Evolutionary conservation across 1,140 invertebrate genomes (phyloP).

Genomic region (Aphis craccivora): DNA sequence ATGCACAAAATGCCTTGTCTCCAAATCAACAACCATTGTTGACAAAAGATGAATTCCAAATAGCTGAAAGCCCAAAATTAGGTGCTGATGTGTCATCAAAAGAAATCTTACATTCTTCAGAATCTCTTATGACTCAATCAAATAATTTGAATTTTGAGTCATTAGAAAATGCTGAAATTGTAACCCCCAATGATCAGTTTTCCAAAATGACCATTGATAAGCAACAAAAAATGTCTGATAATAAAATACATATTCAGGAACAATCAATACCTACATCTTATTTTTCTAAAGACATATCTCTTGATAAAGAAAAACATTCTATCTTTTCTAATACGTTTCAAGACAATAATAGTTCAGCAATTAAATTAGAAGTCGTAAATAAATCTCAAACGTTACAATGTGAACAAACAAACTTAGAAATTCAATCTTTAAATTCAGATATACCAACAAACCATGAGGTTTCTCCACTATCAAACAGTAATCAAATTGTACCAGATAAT

Average conservation of each 20-base stretch:
- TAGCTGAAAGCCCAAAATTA: not conserved
- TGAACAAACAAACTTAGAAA: not conserved
- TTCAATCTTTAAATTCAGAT: not conserved
- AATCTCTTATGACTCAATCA: not conserved
- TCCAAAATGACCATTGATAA: not conserved
- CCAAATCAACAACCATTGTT: constrained; percentile 8
- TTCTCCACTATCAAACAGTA: not conserved
- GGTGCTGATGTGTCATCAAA: not conserved
- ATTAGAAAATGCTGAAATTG: not conserved
- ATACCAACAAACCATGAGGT: not conserved
- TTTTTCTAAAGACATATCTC: not conserved
- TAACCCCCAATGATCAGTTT: not conserved
- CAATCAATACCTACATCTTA: not conserved
- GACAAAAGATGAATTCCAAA: not conserved
- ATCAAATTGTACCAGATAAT: not conserved
- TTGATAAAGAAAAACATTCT: not conserved
- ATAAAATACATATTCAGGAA: not conserved
- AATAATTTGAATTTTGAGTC: not conserved
- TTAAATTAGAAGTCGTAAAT: not conserved
- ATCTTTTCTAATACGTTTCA: not conserved
- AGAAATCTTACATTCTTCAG: not conserved
- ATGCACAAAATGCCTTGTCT: not conserved
- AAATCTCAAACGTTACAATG: not conserved
- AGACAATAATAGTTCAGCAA: not conserved
- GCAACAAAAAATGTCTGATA: not conserved